phyloP scores from a whole-genome alignment of 2,113 vertebrate species.

The Mus musculus region DNA sequence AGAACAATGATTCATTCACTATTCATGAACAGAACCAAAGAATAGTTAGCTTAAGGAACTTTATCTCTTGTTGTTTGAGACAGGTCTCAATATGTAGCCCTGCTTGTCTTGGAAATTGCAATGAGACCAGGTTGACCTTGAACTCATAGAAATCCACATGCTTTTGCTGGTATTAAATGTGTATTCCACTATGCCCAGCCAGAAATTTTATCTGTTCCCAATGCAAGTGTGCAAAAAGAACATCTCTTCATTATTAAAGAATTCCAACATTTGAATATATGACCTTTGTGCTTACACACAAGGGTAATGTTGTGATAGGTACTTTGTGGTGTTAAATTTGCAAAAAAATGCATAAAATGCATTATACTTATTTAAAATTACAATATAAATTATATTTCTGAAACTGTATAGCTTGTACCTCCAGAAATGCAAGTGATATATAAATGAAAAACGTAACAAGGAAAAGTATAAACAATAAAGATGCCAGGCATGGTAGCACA shows the following conservation, averaged over 20 bases:
- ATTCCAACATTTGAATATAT: background rate
- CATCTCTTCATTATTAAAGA: background rate
- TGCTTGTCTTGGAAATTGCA: background rate
- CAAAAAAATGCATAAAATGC: background rate
- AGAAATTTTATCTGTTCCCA: background rate
- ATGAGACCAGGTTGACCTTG: background rate
- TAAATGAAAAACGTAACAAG: background rate
- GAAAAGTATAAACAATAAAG: background rate
- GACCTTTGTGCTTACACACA: background rate
- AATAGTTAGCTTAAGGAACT: background rate
- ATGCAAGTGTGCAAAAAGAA: background rate
- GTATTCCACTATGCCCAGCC: background rate
- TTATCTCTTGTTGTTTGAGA: background rate
- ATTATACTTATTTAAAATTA: no score
- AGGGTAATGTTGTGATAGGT: background rate
- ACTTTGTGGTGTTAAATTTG: background rate
- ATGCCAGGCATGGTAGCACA: background rate
- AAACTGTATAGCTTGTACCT: background rate
- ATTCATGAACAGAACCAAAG: background rate
- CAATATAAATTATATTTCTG: background rate
- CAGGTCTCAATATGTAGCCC: background rate
- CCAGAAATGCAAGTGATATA: background rate
- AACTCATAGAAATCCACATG: background rate
- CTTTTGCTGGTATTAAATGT: background rate
- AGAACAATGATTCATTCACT: background rate